A percentile compares a stretch with the other conserved stretches of the same genome.
Conservation (phyloP, 2,113 vertebrate species). For the Recurvirostra avosetta region DNA sequence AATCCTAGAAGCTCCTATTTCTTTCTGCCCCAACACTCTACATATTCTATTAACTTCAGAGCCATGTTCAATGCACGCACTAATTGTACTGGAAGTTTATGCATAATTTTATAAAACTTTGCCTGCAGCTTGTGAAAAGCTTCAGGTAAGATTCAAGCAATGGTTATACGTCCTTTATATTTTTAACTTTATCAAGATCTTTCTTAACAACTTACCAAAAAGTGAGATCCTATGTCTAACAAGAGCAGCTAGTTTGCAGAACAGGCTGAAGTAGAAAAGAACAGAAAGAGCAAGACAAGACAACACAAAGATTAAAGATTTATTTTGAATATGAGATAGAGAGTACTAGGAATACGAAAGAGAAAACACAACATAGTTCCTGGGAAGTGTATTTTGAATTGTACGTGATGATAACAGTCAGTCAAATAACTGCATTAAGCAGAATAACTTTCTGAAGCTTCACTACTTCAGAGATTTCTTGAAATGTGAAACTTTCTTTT, state of each 20-base stretch:
- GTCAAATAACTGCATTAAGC: background rate
- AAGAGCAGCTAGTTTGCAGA: slow-evolving; percentile 99
- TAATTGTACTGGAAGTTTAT: background rate
- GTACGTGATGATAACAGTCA: background rate
- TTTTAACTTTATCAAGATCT: background rate
- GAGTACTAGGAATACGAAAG: background rate
- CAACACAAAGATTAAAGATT: slow-evolving; percentile 32
- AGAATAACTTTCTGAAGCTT: background rate
- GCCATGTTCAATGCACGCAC: background rate
- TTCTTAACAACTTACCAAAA: slow-evolving; percentile 88
- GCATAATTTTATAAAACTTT: background rate
- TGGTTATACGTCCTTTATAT: background rate
- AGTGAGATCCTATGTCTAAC: slow-evolving; percentile 99
- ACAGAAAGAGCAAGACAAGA: slow-evolving; percentile 55
- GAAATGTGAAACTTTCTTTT: background rate
- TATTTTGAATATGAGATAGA: background rate
- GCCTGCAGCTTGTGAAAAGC: background rate
- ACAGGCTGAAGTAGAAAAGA: slow-evolving; percentile 84
- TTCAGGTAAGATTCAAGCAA: background rate
- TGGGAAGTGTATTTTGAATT: background rate
- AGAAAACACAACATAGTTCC: background rate
- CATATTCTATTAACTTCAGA: background rate
- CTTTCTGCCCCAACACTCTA: background rate
- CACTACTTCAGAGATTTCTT: background rate
- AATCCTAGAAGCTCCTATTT: background rate